phyloP scores from a whole-genome alignment of 2,888 invertebrate species.

The Hirtodrosophila cameraria region DNA sequence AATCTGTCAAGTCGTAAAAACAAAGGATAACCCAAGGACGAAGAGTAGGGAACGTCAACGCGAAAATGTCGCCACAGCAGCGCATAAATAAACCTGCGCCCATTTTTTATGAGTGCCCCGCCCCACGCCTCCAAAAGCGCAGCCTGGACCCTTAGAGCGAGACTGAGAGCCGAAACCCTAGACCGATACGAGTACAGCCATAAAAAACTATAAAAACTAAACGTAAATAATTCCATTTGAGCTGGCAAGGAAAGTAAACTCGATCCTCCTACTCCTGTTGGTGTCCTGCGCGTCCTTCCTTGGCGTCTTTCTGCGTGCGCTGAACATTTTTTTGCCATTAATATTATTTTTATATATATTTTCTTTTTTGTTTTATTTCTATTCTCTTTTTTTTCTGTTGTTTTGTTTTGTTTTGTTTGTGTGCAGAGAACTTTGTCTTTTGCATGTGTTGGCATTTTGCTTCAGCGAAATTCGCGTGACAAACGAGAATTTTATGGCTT shows the following conservation, averaged over 20 bases:
- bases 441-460: conserved; percentile 79
- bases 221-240: conserved; percentile 81
- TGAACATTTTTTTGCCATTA: conserved; percentile 63
- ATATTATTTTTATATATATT: conserved; percentile 66
- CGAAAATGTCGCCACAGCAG: conserved; percentile 68
- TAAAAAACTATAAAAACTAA: conserved; percentile 82
- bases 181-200: conserved; percentile 46
- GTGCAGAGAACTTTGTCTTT: conserved; percentile 73
- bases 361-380: conserved; percentile 24
- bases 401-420: conserved; percentile 19
- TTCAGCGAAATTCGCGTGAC: conserved; percentile 82
- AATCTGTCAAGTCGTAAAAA: conserved; percentile 77
- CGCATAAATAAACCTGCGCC: conserved; percentile 80
- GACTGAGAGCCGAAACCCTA: background rate
- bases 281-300: background rate
- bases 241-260: conserved; percentile 59
- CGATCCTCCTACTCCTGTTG: conserved; percentile 19
- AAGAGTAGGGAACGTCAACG: conserved; percentile 19
- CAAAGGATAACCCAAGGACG: conserved; percentile 40
- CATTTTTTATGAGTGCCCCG: conserved; percentile 71
- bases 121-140: conserved; percentile 49
- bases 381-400: conserved; percentile 23
- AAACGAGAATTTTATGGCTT: conserved; percentile 84
- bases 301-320: conserved; percentile 29
- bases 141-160: background rate